Base-by-base conservation (phyloP, 2,113 vertebrate species). In the Phaethon lepturus region DNA sequence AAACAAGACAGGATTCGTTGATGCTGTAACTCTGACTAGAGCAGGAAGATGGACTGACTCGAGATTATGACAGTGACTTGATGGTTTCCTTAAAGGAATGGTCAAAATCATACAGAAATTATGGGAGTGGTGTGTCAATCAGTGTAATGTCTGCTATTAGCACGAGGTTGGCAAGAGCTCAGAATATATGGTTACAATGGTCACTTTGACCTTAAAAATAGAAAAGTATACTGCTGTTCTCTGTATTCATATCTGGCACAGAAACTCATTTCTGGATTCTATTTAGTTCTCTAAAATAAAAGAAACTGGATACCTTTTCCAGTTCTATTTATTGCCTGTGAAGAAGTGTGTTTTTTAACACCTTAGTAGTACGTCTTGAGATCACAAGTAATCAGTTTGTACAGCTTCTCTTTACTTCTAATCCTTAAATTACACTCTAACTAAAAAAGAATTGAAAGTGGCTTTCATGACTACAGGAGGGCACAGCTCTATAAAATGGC, bases 381-480 rank as follows among this genome's bases (percentile, higher is more conserved):
- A 78, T 89, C 47, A 63, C 69, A 78, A 89, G 67, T 69, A 86
- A 92, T 49, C 64, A 29, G 20, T 84, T 89, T 84, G 73, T 86
- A 35, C 52, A 71, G 18, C 0, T 80, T 88, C 52, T 74, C 31
- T 50, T 71, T 81, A 40, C 44, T 55, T 88, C 58, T 73, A 38
- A 95, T 86, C 72, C n/a, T 94, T 62, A 83, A 62, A 80, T 86
- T 80, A 22, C 33, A 28, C 6, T 58, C 56, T 35, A 53, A n/a
- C 40, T 79, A 11, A 86, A 11, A 86, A 86, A 86, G 86, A 5
- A 31, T 29, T 83, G 45, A 8, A 76, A 53, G 20, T 76, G 85
- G n/a, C 50, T 92, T 88, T 56, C n/a, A 14, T 47, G 31, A 80
- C 15, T 86, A 28, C 24, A 91, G 42, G 35, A 77, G 52, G 26